Conservation (phyloP, 2,113 vertebrate species). For the Dermatemys mawii region DNA sequence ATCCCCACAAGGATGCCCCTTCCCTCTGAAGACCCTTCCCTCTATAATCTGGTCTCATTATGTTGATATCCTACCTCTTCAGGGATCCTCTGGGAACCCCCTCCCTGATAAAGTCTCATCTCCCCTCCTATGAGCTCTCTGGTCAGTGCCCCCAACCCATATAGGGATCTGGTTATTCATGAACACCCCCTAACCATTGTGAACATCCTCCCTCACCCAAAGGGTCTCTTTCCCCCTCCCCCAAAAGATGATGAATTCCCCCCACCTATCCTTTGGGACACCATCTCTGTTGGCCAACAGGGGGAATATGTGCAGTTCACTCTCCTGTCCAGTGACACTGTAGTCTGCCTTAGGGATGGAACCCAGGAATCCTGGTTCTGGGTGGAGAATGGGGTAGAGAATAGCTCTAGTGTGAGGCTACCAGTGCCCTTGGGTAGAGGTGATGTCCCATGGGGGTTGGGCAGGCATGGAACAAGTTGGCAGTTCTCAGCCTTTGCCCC, state of each 20-base stretch:
- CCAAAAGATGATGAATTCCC: background rate
- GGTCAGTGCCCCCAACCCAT: background rate
- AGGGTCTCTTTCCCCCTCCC: background rate
- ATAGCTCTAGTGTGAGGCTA: background rate
- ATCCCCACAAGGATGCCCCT: background rate
- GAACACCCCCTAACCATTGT: background rate
- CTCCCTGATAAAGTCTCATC: background rate
- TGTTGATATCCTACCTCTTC: background rate
- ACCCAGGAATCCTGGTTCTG: too few species aligned
- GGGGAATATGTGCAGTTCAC: background rate
- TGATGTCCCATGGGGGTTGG: background rate
- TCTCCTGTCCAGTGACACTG: background rate
- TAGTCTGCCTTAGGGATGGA: too few species aligned
- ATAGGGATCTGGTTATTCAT: background rate
- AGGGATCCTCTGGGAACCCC: background rate
- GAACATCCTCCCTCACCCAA: background rate
- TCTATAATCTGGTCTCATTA: background rate
- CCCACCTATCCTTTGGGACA: background rate
- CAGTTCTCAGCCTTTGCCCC: background rate
- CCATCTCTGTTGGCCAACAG: background rate
- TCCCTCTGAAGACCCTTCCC: too few species aligned
- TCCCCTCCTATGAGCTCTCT: background rate
- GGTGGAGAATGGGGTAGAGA: background rate
- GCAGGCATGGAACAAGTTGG: background rate
- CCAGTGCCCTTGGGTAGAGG: background rate